Evolutionary conservation across 1,140 invertebrate species (phyloP).

Genomic region (Cheumatopsyche charites): DNA sequence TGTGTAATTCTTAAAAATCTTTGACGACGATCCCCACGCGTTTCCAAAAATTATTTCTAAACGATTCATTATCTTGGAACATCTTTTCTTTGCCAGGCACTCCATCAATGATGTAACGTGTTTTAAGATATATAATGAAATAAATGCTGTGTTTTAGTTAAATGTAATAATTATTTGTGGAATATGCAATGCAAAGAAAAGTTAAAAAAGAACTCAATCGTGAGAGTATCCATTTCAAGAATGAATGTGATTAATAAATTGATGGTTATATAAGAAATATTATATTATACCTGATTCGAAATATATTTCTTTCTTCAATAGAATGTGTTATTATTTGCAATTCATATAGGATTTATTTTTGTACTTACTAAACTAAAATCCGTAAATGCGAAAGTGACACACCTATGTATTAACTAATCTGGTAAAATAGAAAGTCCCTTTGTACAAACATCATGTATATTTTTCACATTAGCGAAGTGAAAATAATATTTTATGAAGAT

Average conservation of each 20-base stretch:
- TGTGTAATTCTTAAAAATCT: slow-evolving; percentile 2
- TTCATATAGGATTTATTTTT: no score
- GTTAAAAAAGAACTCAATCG: slow-evolving; percentile 23
- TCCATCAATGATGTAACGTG: slow-evolving; percentile 30
- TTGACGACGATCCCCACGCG: no score
- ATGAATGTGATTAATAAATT: slow-evolving; percentile 45
- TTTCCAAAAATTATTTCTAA: slow-evolving; percentile 5
- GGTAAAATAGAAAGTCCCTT: no score
- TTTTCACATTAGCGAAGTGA: no score
- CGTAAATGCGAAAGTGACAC: no score
- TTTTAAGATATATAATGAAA: slow-evolving; percentile 29
- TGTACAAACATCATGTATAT: no score
- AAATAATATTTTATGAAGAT: no score
- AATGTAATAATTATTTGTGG: slow-evolving; percentile 30
- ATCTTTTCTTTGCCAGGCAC: slow-evolving; percentile 35
- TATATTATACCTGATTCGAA: slow-evolving; percentile 47
- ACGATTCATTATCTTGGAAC: slow-evolving; percentile 14
- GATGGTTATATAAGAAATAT: slow-evolving; percentile 37
- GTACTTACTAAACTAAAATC: no score
- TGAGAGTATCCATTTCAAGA: slow-evolving; percentile 30
- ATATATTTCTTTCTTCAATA: slow-evolving; percentile 47
- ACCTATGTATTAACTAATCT: no score
- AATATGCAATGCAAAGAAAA: slow-evolving; percentile 26
- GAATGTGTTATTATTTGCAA: neutral
- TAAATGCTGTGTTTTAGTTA: slow-evolving; percentile 31